These are phyloP conservation scores for Clivina fossor DNA, from an alignment of 2,888 invertebrate species.

Conservation along the genomic window DNA sequence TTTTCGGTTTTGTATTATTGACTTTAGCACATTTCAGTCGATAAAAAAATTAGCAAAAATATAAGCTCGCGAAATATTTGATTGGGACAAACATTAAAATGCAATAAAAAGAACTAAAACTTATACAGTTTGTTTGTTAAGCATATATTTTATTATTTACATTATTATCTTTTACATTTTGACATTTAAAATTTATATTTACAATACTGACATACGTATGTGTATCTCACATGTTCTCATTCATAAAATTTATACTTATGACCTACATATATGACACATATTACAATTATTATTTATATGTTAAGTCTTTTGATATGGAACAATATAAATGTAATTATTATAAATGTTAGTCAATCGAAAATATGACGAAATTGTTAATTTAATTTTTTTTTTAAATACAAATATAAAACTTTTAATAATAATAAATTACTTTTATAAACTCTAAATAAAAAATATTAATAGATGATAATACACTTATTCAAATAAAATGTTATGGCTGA, in stretches of 20 bases:
- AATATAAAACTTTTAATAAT: conserved; percentile 1
- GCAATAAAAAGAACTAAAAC: too few relatives aligned
- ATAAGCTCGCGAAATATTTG: too few relatives aligned
- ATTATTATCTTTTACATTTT: conserved; percentile 18
- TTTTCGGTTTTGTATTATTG: too few relatives aligned
- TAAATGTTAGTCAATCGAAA: not conserved
- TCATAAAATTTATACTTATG: conserved; percentile 6
- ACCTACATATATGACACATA: conserved; percentile 27
- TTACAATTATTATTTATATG: conserved; percentile 12
- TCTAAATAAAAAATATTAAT: not conserved
- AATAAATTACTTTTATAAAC: conserved; percentile 1
- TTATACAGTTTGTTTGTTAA: too few relatives aligned
- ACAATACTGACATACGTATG: conserved; percentile 30
- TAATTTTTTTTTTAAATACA: not conserved
- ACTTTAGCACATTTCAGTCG: too few relatives aligned
- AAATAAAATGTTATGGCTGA: too few relatives aligned
- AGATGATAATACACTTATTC: not conserved
- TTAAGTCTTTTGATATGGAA: conserved; percentile 26
- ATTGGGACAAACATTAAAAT: too few relatives aligned
- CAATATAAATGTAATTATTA: conserved; percentile 1
- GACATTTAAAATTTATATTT: conserved; percentile 20
- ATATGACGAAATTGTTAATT: not conserved
- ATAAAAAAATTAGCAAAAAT: too few relatives aligned
- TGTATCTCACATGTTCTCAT: conserved; percentile 9
- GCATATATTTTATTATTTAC: conserved; percentile 28